These are phyloP conservation scores for Sylvia borin DNA, from an alignment of 2,797 vertebrate genomes.

Conservation along the genomic window DNA sequence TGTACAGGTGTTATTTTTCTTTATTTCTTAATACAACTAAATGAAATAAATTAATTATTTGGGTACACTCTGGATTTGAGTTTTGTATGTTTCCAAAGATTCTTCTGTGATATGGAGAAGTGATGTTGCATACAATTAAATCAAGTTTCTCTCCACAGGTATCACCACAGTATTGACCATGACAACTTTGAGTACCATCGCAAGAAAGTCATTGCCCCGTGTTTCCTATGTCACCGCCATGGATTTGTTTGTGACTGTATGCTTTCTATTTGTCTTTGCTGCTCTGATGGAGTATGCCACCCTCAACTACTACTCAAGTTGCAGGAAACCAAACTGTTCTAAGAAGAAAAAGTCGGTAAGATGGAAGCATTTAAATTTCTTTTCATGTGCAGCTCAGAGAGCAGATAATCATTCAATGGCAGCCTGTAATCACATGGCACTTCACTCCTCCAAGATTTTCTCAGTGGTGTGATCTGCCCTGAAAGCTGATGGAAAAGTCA, in stretches of 20 bases:
- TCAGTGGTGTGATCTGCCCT: not conserved
- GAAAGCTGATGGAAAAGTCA: not conserved
- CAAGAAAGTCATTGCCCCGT: constrained; percentile 91
- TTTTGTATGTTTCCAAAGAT: not conserved
- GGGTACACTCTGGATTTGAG: not conserved
- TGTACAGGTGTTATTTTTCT: not conserved
- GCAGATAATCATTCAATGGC: not conserved
- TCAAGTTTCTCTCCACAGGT: constrained; percentile 74
- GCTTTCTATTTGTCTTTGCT: constrained; percentile 97
- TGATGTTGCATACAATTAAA: not conserved
- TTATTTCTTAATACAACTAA: not conserved
- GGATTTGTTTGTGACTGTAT: constrained; percentile 97
- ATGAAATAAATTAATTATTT: not conserved
- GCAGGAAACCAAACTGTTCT: constrained; percentile 78
- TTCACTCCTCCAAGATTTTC: not conserved
- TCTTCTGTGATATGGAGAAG: not conserved
- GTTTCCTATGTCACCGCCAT: constrained; percentile 97
- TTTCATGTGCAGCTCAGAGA: not conserved
- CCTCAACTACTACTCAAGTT: constrained; percentile 92
- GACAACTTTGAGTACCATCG: constrained; percentile 95
- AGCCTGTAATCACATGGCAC: not conserved
- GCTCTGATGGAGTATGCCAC: constrained; percentile 97
- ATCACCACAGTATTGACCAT: constrained; percentile 97
- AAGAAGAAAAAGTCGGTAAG: constrained; percentile 88
- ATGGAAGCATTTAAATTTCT: not conserved